Evolutionary conservation across 2,888 invertebrate species (phyloP).

Genomic region (Sphaerophoria taeniata): DNA sequence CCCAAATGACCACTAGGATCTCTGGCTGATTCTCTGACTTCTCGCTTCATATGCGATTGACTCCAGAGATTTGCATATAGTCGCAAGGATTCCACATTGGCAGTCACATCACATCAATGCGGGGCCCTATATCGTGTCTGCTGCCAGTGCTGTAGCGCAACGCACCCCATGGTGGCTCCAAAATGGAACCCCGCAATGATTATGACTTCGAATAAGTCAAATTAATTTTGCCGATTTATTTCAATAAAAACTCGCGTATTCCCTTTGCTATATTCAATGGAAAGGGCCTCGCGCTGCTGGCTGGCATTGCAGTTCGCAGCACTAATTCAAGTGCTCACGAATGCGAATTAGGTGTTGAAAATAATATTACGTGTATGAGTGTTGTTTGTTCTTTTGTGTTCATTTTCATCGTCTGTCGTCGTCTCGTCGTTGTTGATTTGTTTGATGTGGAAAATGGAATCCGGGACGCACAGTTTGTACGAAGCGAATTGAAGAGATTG

Average conservation of each 20-base stretch:
- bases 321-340: slow-evolving; percentile 77
- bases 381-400: slow-evolving; percentile 46
- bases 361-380: slow-evolving; percentile 71
- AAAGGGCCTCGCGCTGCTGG: slow-evolving; percentile 30
- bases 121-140: slow-evolving; percentile 63
- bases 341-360: slow-evolving; percentile 74
- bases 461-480: not conserved
- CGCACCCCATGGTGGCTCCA: slow-evolving; percentile 74
- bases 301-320: slow-evolving; percentile 46
- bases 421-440: not conserved
- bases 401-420: slow-evolving; percentile 8
- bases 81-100: slow-evolving; percentile 8
- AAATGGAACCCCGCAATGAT: slow-evolving; percentile 76
- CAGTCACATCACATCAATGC: slow-evolving; percentile 64
- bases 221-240: slow-evolving; percentile 77
- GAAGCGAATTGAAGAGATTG: slow-evolving; percentile 18
- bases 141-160: not conserved
- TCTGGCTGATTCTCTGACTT: slow-evolving; percentile 18
- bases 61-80: slow-evolving; percentile 65
- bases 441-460: not conserved
- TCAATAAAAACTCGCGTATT: slow-evolving; percentile 67
- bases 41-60: slow-evolving; percentile 50
- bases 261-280: slow-evolving; percentile 64
- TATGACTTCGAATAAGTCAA: slow-evolving; percentile 77
- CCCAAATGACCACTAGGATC: slow-evolving; percentile 71